Evolutionary conservation across 2,888 invertebrate genomes (phyloP), one percentile per base, ranked within the genome.

Genomic region (Clostera curtula): DNA sequence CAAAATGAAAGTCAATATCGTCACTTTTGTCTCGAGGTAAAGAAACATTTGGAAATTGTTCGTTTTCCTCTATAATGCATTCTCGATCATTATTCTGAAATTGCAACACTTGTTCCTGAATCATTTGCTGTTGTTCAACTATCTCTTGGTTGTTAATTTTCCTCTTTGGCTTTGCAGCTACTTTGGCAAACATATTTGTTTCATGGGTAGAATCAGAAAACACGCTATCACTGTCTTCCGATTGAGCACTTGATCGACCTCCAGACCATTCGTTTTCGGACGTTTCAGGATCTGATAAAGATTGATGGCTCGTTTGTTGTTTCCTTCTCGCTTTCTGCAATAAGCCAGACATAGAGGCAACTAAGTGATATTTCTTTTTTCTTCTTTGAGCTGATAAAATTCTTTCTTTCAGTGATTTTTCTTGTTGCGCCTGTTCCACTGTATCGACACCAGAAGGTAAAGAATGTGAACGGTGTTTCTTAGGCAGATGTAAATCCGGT

Each of bases 331-430:
- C 94, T 76, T 94, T 95, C 65, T 93, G 93, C 46, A 95, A 76
- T 36, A 95, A 88, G 11, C 93, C 93, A 1, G 93, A 93, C 73
- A 95, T 90, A 1, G 94, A 94, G 0, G 93, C 90, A 0, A 93
- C 93, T 27, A 95, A 82, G 3, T 90, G 89, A 44, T 92, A 91
- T 58, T 93, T 93, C 65, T 93, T 93, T 73, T 92, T 93, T 55
- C 90, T 89, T 49, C 85, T 63, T 43, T 84, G 83, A 3, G 82
- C 80, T 7, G 77, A 76, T 32, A 82, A 44, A 40, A 82, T 70
- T 50, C 83, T 65, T 61, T 83, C 82, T 52, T 83, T 83, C 17
- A 82, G 51, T 20, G 79, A 38, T 67, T 77, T 68, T 66, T 83
- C 73, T 65, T 85, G 73, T 58, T 80, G 70, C 48, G 77, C 57